Base-by-base conservation (phyloP, 2,888 invertebrate genomes). In the Cephus rjabovi region DNA sequence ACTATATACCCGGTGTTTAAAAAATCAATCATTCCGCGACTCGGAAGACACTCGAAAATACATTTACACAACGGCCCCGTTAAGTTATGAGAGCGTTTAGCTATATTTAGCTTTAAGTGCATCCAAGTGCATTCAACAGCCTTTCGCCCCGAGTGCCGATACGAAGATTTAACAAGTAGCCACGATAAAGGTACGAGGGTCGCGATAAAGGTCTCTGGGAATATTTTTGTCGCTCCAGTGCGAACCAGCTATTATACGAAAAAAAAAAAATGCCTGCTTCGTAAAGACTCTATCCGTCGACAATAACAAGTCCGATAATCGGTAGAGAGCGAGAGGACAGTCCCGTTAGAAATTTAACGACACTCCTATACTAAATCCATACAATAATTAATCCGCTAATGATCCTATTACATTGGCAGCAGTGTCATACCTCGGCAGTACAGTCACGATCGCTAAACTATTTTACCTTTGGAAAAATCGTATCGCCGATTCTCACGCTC, bases 401-500 rank as follows among this genome's bases (percentile, higher is more conserved):
- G 83, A 85, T 80, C 81, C 37, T 76, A 81, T 83, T 82, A 81
- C 82, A 34, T 30, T 34, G 69, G 73, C 71, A 69, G 78, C 76
- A 73, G 12, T 35, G 34, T 71, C 70, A n/a, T 73, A 73, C 77
- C 80, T 82, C 80, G 75, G 37, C 74, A 79, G 77, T 74, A 75
- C 80, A 79, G 81, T 85, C 81, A 84, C 83, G 83, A 85, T 83
- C 76, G 73, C 79, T 76, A 70, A 79, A 71, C 71, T 71, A 12
- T 33, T 33, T 33, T 71, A 71, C 71, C 71, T 31, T 31, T 31
- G 71, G 4, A 81, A 85, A 86, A 87, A 85, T 82, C 68, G 40
- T 75, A 37, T 80, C 75, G 76, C 80, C 79, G 81, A 86, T 88
- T 89, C 89, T 87, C 89, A 89, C 89, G 89, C 81, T 88, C 85